These are phyloP conservation scores for Cynopterus sphinx DNA, from an alignment of 2,797 vertebrate genomes.

Conservation along the genomic window DNA sequence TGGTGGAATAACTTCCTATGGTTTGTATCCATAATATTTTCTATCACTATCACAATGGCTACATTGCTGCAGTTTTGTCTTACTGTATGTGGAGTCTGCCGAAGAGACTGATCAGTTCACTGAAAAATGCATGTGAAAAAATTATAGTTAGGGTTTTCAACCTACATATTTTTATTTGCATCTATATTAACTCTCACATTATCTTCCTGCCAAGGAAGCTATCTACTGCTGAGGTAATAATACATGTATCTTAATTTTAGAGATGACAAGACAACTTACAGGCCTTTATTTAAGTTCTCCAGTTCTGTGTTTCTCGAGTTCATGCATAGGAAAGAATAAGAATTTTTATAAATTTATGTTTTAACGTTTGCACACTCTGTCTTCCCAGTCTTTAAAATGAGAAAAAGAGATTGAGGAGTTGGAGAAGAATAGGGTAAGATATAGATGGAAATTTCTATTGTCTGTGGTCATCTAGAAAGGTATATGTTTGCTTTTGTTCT, in stretches of 20 bases:
- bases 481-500: background rate
- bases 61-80: background rate
- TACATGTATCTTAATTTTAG: background rate
- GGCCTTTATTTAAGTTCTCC: background rate
- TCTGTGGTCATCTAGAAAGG: background rate
- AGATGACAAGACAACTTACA: background rate
- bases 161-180: constrained; percentile 22
- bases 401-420: background rate
- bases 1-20: constrained; percentile 87
- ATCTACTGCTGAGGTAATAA: background rate
- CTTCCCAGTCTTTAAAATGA: background rate
- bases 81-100: background rate
- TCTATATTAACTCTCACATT: background rate
- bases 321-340: constrained; percentile 5
- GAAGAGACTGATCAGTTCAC: background rate
- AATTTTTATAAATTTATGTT: background rate
- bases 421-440: background rate
- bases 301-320: constrained; percentile 2
- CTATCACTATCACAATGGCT: background rate
- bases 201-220: background rate
- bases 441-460: background rate
- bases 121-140: constrained; percentile 4
- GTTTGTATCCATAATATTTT: constrained; percentile 84
- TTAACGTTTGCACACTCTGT: background rate
- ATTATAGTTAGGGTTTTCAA: background rate